Evolutionary conservation across 2,888 invertebrate genomes (phyloP), one percentile per base, ranked within the genome.

Genomic region (Aradus depressus): DNA sequence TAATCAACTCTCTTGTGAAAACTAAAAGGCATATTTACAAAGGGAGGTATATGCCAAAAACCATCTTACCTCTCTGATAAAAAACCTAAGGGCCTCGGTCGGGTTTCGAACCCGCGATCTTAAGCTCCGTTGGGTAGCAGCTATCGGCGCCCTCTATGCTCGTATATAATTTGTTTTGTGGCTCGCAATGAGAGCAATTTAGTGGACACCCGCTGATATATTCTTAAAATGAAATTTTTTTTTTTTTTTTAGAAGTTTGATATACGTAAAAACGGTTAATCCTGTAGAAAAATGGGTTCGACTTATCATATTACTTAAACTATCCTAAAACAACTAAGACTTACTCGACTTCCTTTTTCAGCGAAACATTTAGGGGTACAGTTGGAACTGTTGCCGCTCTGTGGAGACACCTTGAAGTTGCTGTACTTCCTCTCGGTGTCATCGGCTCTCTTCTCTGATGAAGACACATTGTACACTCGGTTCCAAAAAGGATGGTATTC

Each of bases 291-390:
- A 31, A 10, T 22, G 12, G 12, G 21, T 22, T 14, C 8, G 6
- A 18, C 22, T 8, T 19, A 18, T 4, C n/a, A 26, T 25, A 43
- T 47, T 32, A 51, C n/a, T 16, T 23, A 21, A 26, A 52, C 38
- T 32, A 26, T 19, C 32, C 8, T 35, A 43, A 31, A 34, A 5
- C 31, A 16, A 32, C 6, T 10, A 18, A 26, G 2, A 67, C 72
- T 67, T 71, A 84, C 84, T 63, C 86, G 73, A 54, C 75, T 77
- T 64, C 90, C 90, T 69, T 90, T 90, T 68, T 89, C 87, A 1
- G 90, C 89, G 59, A 86, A 82, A 68, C 90, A 90, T 72, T 89
- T 87, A 0, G 88, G 87, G 34, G 78, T 76, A 63, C 89, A 89
- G 25, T 60, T 58, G n/a, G 59, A 49, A 1, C 57, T 58, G 21